Base-by-base conservation (phyloP, 2,888 invertebrate genomes). In the Argyresthia albistria region DNA sequence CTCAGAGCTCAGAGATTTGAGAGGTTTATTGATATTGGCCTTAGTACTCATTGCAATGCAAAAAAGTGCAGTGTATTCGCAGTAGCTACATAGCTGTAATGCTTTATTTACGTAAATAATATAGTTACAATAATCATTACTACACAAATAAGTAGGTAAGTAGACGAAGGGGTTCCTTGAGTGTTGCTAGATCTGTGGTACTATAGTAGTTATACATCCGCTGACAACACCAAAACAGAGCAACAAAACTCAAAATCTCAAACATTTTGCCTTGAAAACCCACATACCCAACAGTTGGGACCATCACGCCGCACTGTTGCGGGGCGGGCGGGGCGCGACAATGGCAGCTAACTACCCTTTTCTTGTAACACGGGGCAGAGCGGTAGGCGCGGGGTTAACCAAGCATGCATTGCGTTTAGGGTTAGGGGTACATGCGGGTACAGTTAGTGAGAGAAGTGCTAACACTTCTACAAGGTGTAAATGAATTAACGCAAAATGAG, bases 291-390 rank as follows among this genome's bases (percentile, higher is more conserved):
- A 25, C 25, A 4, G 25, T 25, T 25, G 6, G 25, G 6, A 39
- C 10, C 39, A 39, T 39, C 39, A 39, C 39, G n/a, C 9, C 39
- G n/a, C 39, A n/a, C 10, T 39, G 39, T 39, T 39, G 39, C 39
- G 10, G 39, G 10, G 39, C 39, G 70, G 69, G 74, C 79, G 78
- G 65, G 61, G 67, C 63, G 73, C 83, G 80, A 86, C 87, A 87
- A 87, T 82, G 76, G 82, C 67, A 71, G 83, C 84, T 86, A 87
- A 87, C 87, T 87, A 87, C 84, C 87, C 86, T 84, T 86, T 87
- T 84, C 86, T 86, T 82, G 80, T 78, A 70, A 69, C 59, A 65
- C 70, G 69, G 64, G 54, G 56, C 50, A 35, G 51, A 48, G 46
- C 66, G 75, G 80, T 82, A 73, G 75, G 83, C 80, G 82, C 79